Evolutionary conservation across 2,797 vertebrate genomes (phyloP).

Genomic region (Dendrocincla fuliginosa): DNA sequence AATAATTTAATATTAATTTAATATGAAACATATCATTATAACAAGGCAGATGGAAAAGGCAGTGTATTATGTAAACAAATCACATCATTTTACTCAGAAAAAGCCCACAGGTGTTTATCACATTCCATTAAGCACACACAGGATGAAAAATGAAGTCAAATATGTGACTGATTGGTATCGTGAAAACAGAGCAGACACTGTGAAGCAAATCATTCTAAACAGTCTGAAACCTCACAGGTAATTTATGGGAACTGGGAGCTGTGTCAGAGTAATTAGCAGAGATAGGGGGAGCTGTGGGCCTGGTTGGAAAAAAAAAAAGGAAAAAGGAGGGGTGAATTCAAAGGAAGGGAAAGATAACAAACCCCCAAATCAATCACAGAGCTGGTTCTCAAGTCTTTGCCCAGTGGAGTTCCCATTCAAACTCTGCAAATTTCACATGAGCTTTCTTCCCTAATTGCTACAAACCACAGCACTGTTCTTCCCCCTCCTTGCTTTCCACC

Average conservation of each 20-base stretch:
- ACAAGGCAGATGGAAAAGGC: slow-evolving; percentile 15
- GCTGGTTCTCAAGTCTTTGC: background rate
- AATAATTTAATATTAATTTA: slow-evolving; percentile 67
- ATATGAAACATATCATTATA: slow-evolving; percentile 55
- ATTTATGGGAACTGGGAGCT: background rate
- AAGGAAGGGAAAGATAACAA: background rate
- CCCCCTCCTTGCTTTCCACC: background rate
- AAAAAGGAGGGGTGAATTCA: background rate
- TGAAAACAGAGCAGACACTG: background rate
- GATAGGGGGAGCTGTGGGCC: background rate
- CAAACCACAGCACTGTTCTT: background rate
- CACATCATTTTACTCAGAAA: slow-evolving; percentile 41
- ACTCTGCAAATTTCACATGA: background rate
- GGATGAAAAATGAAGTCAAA: background rate
- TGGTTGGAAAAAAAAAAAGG: background rate
- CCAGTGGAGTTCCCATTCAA: background rate
- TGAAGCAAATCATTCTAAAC: background rate
- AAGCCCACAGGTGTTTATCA: background rate
- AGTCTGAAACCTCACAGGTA: background rate
- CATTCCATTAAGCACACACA: background rate
- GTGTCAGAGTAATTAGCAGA: background rate
- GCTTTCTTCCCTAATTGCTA: background rate
- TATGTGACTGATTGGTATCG: background rate
- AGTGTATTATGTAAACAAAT: slow-evolving; percentile 22
- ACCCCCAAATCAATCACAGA: background rate